phyloP scores from a whole-genome alignment of 1,140 invertebrate genomes.

The Pissodes strobi region DNA sequence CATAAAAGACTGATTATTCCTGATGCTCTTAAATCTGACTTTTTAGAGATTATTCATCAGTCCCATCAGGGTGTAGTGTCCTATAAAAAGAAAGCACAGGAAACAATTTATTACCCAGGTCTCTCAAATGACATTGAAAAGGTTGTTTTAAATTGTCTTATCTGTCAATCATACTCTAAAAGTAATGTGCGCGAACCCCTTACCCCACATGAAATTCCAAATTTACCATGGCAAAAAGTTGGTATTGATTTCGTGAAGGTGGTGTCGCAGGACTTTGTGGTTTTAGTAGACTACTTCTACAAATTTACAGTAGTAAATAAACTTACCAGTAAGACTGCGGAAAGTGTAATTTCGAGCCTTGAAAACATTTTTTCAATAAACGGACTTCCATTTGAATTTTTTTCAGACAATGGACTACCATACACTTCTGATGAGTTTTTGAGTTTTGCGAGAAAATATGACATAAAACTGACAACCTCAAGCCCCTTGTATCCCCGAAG shows the following conservation, averaged over 20 bases:
- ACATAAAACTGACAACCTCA: background rate
- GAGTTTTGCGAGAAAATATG: background rate
- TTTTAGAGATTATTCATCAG: background rate
- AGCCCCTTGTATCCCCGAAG: background rate
- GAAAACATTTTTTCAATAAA: background rate
- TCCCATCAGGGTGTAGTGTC: background rate
- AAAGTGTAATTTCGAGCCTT: background rate
- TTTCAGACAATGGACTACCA: background rate
- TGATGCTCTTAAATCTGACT: background rate
- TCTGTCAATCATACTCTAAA: no score
- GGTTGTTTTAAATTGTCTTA: no score
- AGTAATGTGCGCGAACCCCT: no score
- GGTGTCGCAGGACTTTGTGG: background rate
- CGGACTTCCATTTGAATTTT: slow-evolving; percentile 4
- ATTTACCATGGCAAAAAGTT: slow-evolving; percentile 7
- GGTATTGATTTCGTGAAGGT: background rate
- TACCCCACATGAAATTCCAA: background rate
- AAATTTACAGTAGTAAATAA: slow-evolving; percentile 3
- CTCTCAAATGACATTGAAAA: background rate
- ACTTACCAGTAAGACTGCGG: background rate
- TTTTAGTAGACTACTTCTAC: slow-evolving; percentile 5
- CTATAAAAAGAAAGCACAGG: background rate
- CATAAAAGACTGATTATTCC: background rate
- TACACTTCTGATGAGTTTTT: background rate
- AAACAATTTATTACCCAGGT: background rate